Conservation (phyloP, 2,113 vertebrate species). For the Halcyon senegalensis region DNA sequence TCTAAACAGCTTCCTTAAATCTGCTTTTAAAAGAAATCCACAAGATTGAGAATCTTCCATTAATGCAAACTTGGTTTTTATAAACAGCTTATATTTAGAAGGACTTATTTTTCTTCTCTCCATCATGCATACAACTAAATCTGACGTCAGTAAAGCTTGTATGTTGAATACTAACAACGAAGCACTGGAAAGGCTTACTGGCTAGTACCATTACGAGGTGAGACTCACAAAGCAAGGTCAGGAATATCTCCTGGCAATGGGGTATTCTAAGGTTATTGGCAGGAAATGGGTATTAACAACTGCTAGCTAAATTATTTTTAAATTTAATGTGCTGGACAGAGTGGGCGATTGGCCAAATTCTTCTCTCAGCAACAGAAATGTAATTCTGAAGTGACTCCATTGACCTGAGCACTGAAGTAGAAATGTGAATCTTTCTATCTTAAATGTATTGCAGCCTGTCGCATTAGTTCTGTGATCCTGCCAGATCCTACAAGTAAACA, state of each 20-base stretch:
- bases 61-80: neutral
- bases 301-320: slow-evolving; percentile 35
- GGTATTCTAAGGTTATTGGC: neutral
- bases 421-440: slow-evolving; percentile 38
- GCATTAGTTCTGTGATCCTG: neutral
- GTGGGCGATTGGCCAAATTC: neutral
- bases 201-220: neutral
- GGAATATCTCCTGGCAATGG: neutral
- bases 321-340: neutral
- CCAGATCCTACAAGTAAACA: slow-evolving; percentile 17
- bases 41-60: neutral
- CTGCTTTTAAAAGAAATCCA: neutral
- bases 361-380: neutral
- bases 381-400: slow-evolving; percentile 33
- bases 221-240: neutral
- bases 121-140: neutral
- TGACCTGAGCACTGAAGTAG: slow-evolving; percentile 51
- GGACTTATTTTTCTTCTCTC: neutral
- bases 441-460: neutral
- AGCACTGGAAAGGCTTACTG: neutral
- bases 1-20: neutral
- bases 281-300: slow-evolving; percentile 37
- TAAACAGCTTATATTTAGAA: neutral
- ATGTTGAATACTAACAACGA: neutral
- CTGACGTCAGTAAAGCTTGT: neutral